phyloP scores from a whole-genome alignment of 2,113 vertebrate genomes.

The Coptodon bakossiorum region DNA sequence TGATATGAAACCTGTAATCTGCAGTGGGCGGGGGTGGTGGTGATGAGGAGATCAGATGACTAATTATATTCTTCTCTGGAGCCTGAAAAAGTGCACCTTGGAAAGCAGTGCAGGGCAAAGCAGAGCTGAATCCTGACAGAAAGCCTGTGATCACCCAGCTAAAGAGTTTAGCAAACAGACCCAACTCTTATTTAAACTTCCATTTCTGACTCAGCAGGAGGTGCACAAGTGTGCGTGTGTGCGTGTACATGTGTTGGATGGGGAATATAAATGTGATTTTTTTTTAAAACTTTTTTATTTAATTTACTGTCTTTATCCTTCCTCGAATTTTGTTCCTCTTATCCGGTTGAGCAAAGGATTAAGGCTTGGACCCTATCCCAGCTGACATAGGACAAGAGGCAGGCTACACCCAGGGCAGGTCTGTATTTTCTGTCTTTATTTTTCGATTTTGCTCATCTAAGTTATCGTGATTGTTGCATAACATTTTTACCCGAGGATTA shows the following conservation, averaged over 20 bases:
- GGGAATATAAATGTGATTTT: not conserved
- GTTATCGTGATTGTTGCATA: not conserved
- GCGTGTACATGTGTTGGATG: fast-evolving
- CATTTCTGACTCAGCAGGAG: conserved; percentile 29
- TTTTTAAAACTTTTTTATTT: not conserved
- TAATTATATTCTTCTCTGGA: not conserved
- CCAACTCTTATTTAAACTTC: not conserved
- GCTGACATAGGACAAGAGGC: fast-evolving
- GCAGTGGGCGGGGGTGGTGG: not conserved
- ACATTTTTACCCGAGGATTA: too few relatives aligned
- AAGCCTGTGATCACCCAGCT: not conserved
- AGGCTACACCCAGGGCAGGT: not conserved
- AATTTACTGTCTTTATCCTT: not conserved
- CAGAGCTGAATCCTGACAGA: not conserved
- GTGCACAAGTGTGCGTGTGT: not conserved
- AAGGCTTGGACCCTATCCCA: not conserved
- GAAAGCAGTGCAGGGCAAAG: not conserved
- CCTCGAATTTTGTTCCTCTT: not conserved
- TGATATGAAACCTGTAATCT: conserved; percentile 44
- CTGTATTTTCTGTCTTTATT: not conserved
- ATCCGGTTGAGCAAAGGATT: not conserved
- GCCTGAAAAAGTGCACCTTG: not conserved
- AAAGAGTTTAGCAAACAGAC: not conserved
- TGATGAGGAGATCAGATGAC: not conserved
- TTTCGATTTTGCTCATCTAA: fast-evolving